These are phyloP conservation scores for Sylvilagus bachmani DNA, from an alignment of 2,113 vertebrate genomes.

Conservation along the genomic window DNA sequence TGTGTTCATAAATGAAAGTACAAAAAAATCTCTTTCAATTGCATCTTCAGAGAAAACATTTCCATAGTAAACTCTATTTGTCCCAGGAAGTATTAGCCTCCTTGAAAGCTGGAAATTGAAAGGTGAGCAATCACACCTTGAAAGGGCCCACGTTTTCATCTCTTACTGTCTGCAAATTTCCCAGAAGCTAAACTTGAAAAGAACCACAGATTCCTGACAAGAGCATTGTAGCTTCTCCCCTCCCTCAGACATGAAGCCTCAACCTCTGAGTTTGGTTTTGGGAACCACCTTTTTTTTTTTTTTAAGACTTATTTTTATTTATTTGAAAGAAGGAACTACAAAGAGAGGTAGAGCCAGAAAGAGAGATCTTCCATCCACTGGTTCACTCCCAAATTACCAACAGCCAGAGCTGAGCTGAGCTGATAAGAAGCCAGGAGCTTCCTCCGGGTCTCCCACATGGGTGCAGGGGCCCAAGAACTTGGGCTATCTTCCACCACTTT, in stretches of 20 bases:
- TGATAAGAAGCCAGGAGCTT: no score
- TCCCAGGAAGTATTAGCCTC: slow-evolving; percentile 81
- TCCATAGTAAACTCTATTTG: slow-evolving; percentile 82
- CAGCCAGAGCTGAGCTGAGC: no score
- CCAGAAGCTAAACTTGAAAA: slow-evolving; percentile 69
- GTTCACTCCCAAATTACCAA: no score
- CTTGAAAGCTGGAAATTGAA: slow-evolving; percentile 82
- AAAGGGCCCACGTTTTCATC: slow-evolving; percentile 76
- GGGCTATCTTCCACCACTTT: no score
- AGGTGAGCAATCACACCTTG: slow-evolving; percentile 80
- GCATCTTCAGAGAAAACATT: slow-evolving; percentile 82
- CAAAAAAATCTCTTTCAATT: slow-evolving; percentile 81
- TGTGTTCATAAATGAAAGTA: slow-evolving; percentile 75
- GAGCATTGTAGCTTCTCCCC: neutral
- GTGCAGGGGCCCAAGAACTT: no score
- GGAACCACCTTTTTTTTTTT: neutral
- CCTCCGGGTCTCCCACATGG: no score
- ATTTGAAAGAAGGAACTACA: no score
- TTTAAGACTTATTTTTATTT: no score
- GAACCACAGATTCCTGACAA: neutral
- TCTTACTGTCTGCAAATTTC: slow-evolving; percentile 69
- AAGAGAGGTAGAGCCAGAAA: no score
- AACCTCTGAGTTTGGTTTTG: neutral
- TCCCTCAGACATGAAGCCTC: neutral
- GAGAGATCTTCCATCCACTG: no score